Conservation (phyloP, 2,113 vertebrate species). For the human region GRCh38 chr1:244120501-244121000, state of each 20-base stretch:
- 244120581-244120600: not conserved
- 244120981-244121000: not conserved
- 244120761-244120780: not conserved
- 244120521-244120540: not conserved
- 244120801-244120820: not conserved
- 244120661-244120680: not conserved
- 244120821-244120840: not conserved
- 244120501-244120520: not conserved
- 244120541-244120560: not conserved
- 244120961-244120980: not conserved
- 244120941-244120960: not conserved
- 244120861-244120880: not conserved
- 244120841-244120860: not conserved
- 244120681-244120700: not conserved
- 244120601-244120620: not conserved
- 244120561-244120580: not conserved
- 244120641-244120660: not conserved
- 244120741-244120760: not conserved
- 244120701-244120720: not conserved
- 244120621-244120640: not conserved
- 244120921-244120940: not conserved
- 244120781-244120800: not conserved
- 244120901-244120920: not conserved
- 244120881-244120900: not conserved
- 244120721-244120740: not conserved